Base-by-base conservation (phyloP, 2,888 invertebrate genomes). In the Poecilobothrus nobilitatus region DNA sequence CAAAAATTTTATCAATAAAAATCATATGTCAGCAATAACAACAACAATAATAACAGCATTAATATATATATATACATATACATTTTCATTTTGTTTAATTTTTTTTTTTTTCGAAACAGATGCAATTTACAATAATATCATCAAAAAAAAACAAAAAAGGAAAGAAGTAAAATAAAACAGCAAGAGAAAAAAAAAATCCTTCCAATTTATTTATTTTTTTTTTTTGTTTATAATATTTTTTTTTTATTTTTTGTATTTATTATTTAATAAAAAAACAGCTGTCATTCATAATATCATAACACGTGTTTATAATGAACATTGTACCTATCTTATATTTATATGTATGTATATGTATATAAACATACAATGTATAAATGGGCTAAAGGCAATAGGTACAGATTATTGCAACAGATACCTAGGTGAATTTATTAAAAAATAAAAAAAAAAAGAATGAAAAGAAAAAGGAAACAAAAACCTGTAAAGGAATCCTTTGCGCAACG, bases 401-500 rank as follows among this genome's bases (percentile, higher is more conserved):
- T 53, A n/a, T 53, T 53, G 53, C 53, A 53, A 53, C 53, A 53
- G 53, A 53, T 53, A 53, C 15, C 53, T 53, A 53, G 53, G 53
- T 53, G 53, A 15, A 53, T 18, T 18, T 18, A 53, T 6, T 53
- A 53, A 53, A 53, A 18, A 5, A 53, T 15, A 53, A 53, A 53
- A 2, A 53, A 53, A 9, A 53, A 41, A 41, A 41, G 9, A 41
- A n/a, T n/a, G n/a, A n/a, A n/a, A n/a, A n/a, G n/a, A n/a, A n/a
- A 44, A 44, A 44, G 3, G 6, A 15, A 15, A 6, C 3, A 2
- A 53, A 53, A 53, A 53, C 53, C 53, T 53, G 53, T 53, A 53
- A 53, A 53, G 18, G 53, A 53, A 53, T 53, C 53, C n/a, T 53
- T 53, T 53, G 53, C 53, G 53, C 53, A 53, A 53, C 53, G 53